These are phyloP conservation scores for Xestobium rufovillosum DNA, from an alignment of 2,888 invertebrate genomes.

Conservation along the genomic window DNA sequence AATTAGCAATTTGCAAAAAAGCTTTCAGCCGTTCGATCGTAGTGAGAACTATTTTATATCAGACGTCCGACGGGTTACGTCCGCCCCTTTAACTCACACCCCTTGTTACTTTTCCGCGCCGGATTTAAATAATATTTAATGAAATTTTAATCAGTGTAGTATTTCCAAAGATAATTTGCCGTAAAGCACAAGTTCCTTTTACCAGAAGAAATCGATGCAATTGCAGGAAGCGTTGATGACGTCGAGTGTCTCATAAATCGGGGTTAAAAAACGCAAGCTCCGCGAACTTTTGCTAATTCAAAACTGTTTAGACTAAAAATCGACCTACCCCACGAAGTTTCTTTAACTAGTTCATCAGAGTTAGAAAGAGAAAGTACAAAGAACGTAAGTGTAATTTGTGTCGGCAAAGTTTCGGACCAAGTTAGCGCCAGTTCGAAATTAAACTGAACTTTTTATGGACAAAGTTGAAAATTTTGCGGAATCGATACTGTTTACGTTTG, in stretches of 20 bases:
- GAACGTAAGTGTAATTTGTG: constrained; percentile 44
- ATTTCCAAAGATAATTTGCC: no score
- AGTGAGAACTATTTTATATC: no score
- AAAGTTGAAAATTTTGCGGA: constrained; percentile 41
- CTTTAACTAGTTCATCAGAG: constrained; percentile 40
- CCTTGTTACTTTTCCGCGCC: no score
- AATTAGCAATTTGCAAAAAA: no score
- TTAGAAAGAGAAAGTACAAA: constrained; percentile 43
- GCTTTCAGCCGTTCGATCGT: no score
- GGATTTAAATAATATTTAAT: no score
- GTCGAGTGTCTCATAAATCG: not conserved
- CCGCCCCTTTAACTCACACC: no score
- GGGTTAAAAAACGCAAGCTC: constrained; percentile 6
- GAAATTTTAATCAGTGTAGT: no score
- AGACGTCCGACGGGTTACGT: no score
- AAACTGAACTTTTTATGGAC: constrained; percentile 43
- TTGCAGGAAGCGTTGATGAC: no score
- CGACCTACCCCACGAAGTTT: constrained; percentile 43
- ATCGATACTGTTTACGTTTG: constrained; percentile 43
- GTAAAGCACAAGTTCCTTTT: no score
- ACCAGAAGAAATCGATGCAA: no score
- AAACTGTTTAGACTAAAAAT: constrained; percentile 32
- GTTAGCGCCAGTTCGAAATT: constrained; percentile 42
- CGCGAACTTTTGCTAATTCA: constrained; percentile 38
- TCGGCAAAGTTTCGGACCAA: constrained; percentile 42